phyloP scores from a whole-genome alignment of 2,113 vertebrate genomes.

The Toxotes jaculatrix region DNA sequence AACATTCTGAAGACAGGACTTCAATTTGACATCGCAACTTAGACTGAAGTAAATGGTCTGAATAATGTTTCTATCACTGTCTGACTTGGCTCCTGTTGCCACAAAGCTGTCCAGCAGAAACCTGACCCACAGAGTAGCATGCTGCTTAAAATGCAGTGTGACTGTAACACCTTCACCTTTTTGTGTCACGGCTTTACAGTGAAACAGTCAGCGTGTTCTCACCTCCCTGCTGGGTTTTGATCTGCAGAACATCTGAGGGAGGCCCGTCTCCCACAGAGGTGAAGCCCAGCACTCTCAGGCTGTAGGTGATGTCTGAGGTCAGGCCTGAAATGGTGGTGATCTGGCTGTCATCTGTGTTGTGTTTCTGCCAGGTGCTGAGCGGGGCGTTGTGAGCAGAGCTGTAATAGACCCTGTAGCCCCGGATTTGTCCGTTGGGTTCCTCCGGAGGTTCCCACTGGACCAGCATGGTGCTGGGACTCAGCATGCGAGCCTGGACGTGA shows the following conservation, averaged over 20 bases:
- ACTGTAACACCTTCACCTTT: not conserved
- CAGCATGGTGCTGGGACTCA: slow-evolving; percentile 94
- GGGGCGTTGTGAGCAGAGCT: slow-evolving; percentile 86
- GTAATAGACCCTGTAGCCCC: slow-evolving; percentile 94
- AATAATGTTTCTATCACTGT: too few relatives aligned
- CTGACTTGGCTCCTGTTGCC: too few relatives aligned
- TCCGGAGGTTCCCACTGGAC: slow-evolving; percentile 97
- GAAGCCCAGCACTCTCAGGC: slow-evolving; percentile 92
- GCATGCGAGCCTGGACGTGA: slow-evolving; percentile 92
- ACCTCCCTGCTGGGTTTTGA: slow-evolving; percentile 98
- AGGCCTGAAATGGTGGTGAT: slow-evolving; percentile 93
- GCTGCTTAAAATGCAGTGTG: not conserved
- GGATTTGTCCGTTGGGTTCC: slow-evolving; percentile 94
- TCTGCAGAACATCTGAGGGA: slow-evolving; percentile 91
- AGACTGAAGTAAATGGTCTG: too few relatives aligned
- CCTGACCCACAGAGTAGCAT: not conserved
- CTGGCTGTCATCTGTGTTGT: slow-evolving; percentile 91
- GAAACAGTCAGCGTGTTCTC: slow-evolving; percentile 55
- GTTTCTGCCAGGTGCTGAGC: slow-evolving; percentile 92
- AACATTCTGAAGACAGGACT: too few relatives aligned
- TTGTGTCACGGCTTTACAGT: not conserved
- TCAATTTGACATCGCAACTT: too few relatives aligned
- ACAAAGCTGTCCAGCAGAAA: not conserved
- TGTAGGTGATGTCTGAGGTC: slow-evolving; percentile 92
- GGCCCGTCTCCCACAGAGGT: slow-evolving; percentile 95